A percentile compares a stretch with the other conserved stretches of the same genome.
These are phyloP conservation scores for Dissostichus mawsoni DNA, from an alignment of 2,113 vertebrate genomes.

Conservation along the genomic window DNA sequence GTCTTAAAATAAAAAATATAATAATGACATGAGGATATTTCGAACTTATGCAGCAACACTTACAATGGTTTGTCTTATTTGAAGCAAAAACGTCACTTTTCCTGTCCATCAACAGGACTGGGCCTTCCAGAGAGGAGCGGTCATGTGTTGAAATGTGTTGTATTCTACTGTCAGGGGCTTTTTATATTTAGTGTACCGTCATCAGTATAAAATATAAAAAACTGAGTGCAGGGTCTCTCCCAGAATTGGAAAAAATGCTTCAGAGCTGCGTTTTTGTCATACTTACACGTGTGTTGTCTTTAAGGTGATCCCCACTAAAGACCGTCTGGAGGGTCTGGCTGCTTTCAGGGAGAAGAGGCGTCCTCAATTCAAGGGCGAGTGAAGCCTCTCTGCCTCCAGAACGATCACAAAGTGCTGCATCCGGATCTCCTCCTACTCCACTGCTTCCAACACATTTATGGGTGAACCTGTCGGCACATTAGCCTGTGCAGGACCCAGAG, in stretches of 20 bases:
- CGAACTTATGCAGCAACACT: no score
- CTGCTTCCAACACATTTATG: constrained; percentile 58
- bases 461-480: constrained; percentile 11
- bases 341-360: constrained; percentile 97
- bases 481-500: constrained; percentile 30
- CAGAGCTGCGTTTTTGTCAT: neutral
- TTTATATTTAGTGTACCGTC: neutral
- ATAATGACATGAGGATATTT: no score
- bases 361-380: constrained; percentile 94
- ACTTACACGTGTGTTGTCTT: constrained; percentile 48
- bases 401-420: constrained; percentile 37
- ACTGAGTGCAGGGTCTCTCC: neutral
- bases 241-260: no score
- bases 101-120: no score
- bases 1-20: no score
- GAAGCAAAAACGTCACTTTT: no score
- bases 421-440: constrained; percentile 40
- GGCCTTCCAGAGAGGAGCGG: neutral
- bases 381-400: constrained; percentile 41
- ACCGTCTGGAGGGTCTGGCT: constrained; percentile 94
- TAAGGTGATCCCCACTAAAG: constrained; percentile 97
- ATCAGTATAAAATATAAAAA: neutral
- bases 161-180: neutral
- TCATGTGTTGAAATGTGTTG: neutral
- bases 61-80: no score